Evolutionary conservation across 1,140 invertebrate genomes (phyloP), one percentile per base, ranked within the genome.

Genomic region (Drosophila ercepeae): DNA sequence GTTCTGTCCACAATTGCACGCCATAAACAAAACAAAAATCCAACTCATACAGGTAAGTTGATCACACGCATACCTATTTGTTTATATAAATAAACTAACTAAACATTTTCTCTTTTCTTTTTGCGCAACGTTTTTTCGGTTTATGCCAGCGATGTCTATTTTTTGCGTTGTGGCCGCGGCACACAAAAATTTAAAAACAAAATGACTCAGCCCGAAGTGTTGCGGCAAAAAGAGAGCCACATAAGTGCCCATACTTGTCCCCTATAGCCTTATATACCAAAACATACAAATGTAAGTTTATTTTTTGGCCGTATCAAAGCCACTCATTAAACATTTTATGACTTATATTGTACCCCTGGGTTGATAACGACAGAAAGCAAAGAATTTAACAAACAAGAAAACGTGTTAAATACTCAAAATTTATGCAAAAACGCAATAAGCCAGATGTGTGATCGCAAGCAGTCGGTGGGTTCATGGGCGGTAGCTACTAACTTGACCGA

Each of bases 371-470:
- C n/a, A n/a, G n/a, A n/a, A n/a, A n/a, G n/a, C n/a, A n/a, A n/a
- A n/a, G n/a, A n/a, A n/a, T n/a, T 18, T 23, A 63, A 49, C 44
- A 44, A 77, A 53, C 61, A 41, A 13, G 52, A 27, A 74, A 68
- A 75, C 60, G 64, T 68, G 64, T 49, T 51, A 72, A 71, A 71
- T 11, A 44, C 60, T 39, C n/a, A 68, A 34, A 76, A 63, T 88
- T 88, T 77, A 88, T 88, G 82, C 59, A 81, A 77, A 61, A 81
- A 86, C 81, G 81, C 81, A 86, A 86, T 74, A 81, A 76, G 72
- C 45, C 53, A 51, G 46, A 16, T 52, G 14, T 21, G 21, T 21
- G 21, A 21, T n/a, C n/a, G n/a, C n/a, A n/a, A n/a, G n/a, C 21
- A 21, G 4, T 2, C 41, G 49, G 39, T 19, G 39, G 29, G 53